Conservation (phyloP, 2,113 vertebrate species). For the Hippopotamus amphibius region DNA sequence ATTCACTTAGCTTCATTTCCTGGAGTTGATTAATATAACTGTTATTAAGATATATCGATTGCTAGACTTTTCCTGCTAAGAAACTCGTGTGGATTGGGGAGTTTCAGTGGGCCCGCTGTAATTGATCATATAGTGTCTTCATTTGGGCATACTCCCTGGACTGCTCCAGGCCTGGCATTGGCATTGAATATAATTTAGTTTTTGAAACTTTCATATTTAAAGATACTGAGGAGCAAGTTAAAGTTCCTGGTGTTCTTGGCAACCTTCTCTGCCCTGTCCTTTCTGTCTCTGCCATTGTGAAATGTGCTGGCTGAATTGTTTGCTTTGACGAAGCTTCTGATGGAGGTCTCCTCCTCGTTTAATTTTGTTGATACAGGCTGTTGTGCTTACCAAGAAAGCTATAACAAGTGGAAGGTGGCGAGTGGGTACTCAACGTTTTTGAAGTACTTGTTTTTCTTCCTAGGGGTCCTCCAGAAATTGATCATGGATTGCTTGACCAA, state of each 20-base stretch:
- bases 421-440: conserved; percentile 48
- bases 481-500: conserved; percentile 53
- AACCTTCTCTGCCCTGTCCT: not conserved
- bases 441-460: conserved; percentile 58
- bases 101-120: not conserved
- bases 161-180: not conserved
- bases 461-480: conserved; percentile 66
- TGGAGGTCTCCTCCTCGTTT: conserved; percentile 51
- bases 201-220: conserved; percentile 41
- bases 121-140: not conserved
- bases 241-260: not conserved
- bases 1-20: conserved; percentile 30
- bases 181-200: not conserved
- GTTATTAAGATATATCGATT: conserved; percentile 54
- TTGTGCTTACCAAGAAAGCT: conserved; percentile 45
- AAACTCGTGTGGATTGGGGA: not conserved
- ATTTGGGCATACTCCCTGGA: not conserved
- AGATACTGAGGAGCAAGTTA: conserved; percentile 46
- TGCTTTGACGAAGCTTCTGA: conserved; percentile 38
- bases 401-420: not conserved
- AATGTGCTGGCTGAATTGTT: conserved; percentile 11
- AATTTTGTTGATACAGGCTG: conserved; percentile 49
- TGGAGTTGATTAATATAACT: conserved; percentile 53
- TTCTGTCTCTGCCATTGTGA: not conserved
- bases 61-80: conserved; percentile 43